Evolutionary conservation across 2,888 invertebrate genomes (phyloP).

Genomic region (Pammene aurita): DNA sequence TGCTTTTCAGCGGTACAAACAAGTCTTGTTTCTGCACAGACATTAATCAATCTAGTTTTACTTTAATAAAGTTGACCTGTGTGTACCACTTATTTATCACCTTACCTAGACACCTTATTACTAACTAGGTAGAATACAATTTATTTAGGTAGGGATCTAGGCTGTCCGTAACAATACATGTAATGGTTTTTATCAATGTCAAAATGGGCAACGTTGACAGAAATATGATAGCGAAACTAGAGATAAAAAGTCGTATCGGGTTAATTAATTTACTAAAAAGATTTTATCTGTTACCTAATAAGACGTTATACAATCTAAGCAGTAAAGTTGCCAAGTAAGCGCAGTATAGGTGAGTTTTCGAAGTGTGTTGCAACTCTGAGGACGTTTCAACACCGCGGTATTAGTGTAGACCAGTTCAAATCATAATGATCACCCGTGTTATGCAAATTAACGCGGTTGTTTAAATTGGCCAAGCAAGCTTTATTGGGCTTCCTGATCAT

Average conservation of each 20-base stretch:
- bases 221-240: conserved; percentile 7
- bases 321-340: conserved; percentile 68
- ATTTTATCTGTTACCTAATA: conserved; percentile 67
- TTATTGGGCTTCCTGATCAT: conserved; percentile 49
- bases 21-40: too few relatives aligned
- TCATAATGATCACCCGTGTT: conserved; percentile 62
- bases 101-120: too few relatives aligned
- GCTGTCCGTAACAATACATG: too few relatives aligned
- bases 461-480: conserved; percentile 53
- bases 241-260: conserved; percentile 13
- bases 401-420: conserved; percentile 56
- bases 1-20: too few relatives aligned
- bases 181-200: conserved; percentile 22
- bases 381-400: conserved; percentile 72
- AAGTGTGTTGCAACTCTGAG: conserved; percentile 67
- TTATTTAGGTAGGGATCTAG: too few relatives aligned
- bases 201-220: conserved; percentile 18
- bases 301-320: conserved; percentile 68
- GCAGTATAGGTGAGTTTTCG: conserved; percentile 59
- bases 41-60: too few relatives aligned
- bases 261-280: conserved; percentile 47
- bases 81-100: too few relatives aligned
- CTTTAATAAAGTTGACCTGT: too few relatives aligned
- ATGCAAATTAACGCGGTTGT: conserved; percentile 62
- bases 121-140: too few relatives aligned